Evolutionary conservation across 2,797 vertebrate species (phyloP).

Genomic region (Cryptoblepharus egeriae): DNA sequence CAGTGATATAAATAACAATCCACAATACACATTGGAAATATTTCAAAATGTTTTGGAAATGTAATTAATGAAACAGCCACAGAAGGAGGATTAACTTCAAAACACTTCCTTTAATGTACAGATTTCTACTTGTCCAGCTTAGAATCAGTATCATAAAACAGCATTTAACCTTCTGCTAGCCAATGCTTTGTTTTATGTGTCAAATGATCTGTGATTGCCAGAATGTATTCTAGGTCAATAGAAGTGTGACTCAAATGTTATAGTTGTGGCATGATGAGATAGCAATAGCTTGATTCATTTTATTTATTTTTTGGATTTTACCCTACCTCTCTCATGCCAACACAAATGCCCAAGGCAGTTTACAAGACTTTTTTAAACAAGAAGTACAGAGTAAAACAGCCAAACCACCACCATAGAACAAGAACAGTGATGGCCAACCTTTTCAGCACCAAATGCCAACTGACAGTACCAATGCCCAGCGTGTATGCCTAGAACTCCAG

Average conservation of each 20-base stretch:
- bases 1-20: not conserved
- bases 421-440: too few species aligned
- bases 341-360: too few species aligned
- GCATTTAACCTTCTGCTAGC: not conserved
- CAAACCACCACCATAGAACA: too few species aligned
- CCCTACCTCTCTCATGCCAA: too few species aligned
- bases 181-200: not conserved
- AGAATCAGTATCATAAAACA: not conserved
- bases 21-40: too few species aligned
- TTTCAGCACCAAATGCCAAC: too few species aligned
- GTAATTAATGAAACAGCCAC: not conserved
- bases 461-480: too few species aligned
- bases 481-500: too few species aligned
- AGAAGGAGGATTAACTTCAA: not conserved
- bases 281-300: not conserved
- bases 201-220: not conserved
- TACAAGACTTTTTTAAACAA: too few species aligned
- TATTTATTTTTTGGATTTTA: too few species aligned
- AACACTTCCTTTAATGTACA: not conserved
- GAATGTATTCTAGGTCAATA: not conserved
- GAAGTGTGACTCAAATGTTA: not conserved
- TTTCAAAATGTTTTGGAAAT: slow-evolving; percentile 8
- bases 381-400: too few species aligned
- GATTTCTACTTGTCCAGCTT: not conserved
- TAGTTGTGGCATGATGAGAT: not conserved